Conservation (phyloP, 2,113 vertebrate species). For the Pitta sordida region DNA sequence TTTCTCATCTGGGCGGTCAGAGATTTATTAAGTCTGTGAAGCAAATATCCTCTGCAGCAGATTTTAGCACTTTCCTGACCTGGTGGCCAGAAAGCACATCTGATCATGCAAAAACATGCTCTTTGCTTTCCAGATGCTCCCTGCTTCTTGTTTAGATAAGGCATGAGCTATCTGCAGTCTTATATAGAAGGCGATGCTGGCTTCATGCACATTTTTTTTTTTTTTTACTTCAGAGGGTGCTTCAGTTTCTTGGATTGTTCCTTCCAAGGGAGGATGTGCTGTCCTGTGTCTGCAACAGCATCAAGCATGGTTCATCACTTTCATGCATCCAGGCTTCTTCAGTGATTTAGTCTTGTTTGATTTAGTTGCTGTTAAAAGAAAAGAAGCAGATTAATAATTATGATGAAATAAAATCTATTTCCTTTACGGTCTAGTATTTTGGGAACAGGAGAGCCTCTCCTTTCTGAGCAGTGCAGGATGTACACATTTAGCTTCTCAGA, state of each 20-base stretch:
- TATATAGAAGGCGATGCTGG: not conserved
- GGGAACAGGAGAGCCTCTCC: not conserved
- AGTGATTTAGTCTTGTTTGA: not conserved
- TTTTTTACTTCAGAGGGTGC: not conserved
- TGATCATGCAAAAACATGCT: not conserved
- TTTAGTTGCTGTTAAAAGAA: not conserved
- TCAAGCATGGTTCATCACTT: not conserved
- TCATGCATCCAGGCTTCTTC: not conserved
- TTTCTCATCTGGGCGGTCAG: not conserved
- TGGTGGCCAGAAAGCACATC: not conserved
- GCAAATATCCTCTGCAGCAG: not conserved
- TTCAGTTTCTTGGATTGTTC: not conserved
- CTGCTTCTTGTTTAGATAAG: not conserved
- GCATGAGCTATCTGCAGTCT: not conserved
- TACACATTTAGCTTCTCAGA: not conserved
- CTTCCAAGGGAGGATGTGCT: not conserved
- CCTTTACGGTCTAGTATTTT: not conserved
- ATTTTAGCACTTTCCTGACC: not conserved
- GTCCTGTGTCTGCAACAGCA: not conserved
- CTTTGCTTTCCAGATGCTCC: not conserved
- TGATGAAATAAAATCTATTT: not conserved
- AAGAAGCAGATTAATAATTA: not conserved
- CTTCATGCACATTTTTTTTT: not conserved
- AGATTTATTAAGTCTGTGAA: not conserved
- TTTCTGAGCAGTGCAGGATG: not conserved